A percentile compares a stretch with the other conserved stretches of the same genome.
Evolutionary conservation across 2,888 invertebrate species (phyloP).

Genomic region (Eupeodes luniger): DNA sequence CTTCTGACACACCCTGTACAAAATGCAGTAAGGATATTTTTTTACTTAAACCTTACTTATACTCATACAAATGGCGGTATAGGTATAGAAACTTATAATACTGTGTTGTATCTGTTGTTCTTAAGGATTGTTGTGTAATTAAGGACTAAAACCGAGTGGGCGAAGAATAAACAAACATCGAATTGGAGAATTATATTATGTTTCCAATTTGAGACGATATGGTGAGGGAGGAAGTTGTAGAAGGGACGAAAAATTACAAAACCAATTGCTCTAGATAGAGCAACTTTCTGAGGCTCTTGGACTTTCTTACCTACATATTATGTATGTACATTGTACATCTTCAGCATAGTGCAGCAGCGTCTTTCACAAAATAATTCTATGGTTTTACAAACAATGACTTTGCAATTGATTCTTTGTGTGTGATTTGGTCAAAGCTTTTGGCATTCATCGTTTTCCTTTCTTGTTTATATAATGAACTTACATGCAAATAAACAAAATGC

Average conservation of each 20-base stretch:
- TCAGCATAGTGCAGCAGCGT: not conserved
- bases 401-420: constrained; percentile 66
- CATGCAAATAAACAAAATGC: constrained; percentile 37
- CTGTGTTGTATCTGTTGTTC: constrained; percentile 14
- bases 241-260: not conserved
- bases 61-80: too few species aligned
- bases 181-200: constrained; percentile 42
- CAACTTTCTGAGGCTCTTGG: too few species aligned
- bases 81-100: too few species aligned
- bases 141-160: constrained; percentile 52
- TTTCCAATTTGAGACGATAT: not conserved
- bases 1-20: too few species aligned
- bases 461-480: constrained; percentile 42
- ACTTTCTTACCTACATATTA: too few species aligned
- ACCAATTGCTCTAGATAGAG: constrained; percentile 16
- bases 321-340: too few species aligned
- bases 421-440: constrained; percentile 27
- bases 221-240: too few species aligned
- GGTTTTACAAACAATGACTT: constrained; percentile 54
- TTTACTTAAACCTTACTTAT: not conserved
- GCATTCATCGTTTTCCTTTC: constrained; percentile 37
- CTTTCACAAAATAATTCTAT: constrained; percentile 65
- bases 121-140: constrained; percentile 68
- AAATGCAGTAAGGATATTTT: not conserved
- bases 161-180: constrained; percentile 44